phyloP scores from a whole-genome alignment of 2,888 invertebrate species.

The Cryptus armator region DNA sequence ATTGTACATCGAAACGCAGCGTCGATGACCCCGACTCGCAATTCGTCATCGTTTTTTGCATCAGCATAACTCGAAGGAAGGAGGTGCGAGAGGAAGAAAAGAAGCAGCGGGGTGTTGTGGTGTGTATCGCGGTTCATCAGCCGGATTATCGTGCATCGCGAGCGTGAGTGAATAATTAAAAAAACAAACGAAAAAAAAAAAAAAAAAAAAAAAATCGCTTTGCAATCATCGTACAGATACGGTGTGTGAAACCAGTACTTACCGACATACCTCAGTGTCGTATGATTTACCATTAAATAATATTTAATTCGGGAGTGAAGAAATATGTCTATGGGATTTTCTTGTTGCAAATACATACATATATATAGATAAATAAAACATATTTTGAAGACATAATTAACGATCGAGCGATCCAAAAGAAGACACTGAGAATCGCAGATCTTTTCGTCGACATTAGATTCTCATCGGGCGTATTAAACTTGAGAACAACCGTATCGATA shows the following conservation, averaged over 20 bases:
- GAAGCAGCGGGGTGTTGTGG: slow-evolving; percentile 30
- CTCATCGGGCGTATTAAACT: not conserved
- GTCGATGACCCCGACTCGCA: slow-evolving; percentile 47
- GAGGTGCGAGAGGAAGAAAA: not conserved
- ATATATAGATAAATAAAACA: slow-evolving; percentile 5
- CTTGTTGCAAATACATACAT: not conserved
- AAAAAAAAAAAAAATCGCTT: slow-evolving; percentile 23
- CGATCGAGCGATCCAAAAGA: slow-evolving; percentile 57
- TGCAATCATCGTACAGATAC: slow-evolving; percentile 35
- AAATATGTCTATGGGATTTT: not conserved
- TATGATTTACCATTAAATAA: slow-evolving; percentile 12
- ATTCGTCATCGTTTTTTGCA: slow-evolving; percentile 39
- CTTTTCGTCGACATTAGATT: not conserved
- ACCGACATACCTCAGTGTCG: slow-evolving; percentile 32
- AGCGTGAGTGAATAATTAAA: slow-evolving; percentile 46
- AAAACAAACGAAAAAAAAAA: not conserved
- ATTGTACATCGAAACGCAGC: not conserved
- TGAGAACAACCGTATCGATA: not conserved
- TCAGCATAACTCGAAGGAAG: slow-evolving; percentile 19
- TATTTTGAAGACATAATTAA: slow-evolving; percentile 47
- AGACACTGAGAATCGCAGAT: slow-evolving; percentile 51
- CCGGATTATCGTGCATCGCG: slow-evolving; percentile 53
- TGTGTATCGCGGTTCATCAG: slow-evolving; percentile 41
- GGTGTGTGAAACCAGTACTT: slow-evolving; percentile 1
- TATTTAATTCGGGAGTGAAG: slow-evolving; percentile 8